Conservation (phyloP, 2,113 vertebrate species). For the Plecotus auritus region DNA sequence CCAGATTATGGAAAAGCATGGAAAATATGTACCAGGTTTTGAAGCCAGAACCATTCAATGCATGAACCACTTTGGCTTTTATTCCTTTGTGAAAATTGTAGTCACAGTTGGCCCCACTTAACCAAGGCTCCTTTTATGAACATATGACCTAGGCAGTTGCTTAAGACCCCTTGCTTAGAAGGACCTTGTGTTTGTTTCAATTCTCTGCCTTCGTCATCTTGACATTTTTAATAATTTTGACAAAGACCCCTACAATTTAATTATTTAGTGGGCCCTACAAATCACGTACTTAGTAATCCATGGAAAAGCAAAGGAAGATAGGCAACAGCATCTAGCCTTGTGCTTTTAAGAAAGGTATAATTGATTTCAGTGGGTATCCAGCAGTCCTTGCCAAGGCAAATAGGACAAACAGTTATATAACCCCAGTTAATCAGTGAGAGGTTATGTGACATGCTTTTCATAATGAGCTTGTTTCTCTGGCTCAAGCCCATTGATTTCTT, state of each 20-base stretch:
- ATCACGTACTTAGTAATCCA: not conserved
- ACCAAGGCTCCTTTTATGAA: not conserved
- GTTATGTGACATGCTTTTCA: not conserved
- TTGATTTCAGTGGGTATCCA: not conserved
- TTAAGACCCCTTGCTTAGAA: not conserved
- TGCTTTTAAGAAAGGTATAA: not conserved
- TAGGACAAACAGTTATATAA: not conserved
- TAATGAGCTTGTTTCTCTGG: not conserved
- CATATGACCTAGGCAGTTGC: not conserved
- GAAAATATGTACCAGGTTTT: not conserved
- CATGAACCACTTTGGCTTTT: not conserved
- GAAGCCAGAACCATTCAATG: not conserved
- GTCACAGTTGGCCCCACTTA: not conserved
- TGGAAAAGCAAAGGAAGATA: not conserved
- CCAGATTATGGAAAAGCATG: not conserved
- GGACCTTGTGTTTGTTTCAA: not conserved
- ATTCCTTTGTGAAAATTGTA: not conserved
- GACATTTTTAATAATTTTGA: not conserved
- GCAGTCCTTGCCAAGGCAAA: not conserved
- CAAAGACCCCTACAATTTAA: not conserved
- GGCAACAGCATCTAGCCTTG: not conserved
- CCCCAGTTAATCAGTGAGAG: not conserved
- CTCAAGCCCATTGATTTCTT: not conserved
- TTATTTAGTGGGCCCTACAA: not conserved
- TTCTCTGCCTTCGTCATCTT: not conserved